Percentiles rank a stretch among this genome's conserved stretches.
Evolutionary conservation across 1,140 invertebrate genomes (phyloP).

Genomic region (Potamilus streckersoni): DNA sequence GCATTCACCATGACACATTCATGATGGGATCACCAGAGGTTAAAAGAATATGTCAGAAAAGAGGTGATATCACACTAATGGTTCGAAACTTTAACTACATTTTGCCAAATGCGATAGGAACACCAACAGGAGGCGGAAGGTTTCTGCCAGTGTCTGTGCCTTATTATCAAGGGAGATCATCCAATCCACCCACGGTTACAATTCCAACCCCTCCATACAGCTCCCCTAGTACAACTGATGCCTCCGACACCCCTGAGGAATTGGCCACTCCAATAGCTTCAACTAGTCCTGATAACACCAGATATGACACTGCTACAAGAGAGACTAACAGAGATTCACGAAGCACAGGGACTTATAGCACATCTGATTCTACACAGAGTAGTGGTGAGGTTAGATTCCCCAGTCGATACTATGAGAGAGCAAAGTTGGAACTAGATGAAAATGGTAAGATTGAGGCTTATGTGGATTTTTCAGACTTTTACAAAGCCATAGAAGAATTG

Average conservation of each 20-base stretch:
- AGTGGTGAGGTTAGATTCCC: constrained; percentile 53
- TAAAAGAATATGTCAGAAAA: constrained; percentile 68
- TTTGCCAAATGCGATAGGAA: constrained; percentile 73
- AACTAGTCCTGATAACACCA: constrained; percentile 21
- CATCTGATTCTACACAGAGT: constrained; percentile 55
- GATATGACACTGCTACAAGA: constrained; percentile 11
- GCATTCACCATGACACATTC: constrained; percentile 85
- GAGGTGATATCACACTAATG: constrained; percentile 86
- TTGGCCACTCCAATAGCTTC: constrained; percentile 18
- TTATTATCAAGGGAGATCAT: constrained; percentile 29
- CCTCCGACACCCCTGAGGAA: constrained; percentile 33
- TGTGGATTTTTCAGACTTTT: constrained; percentile 88
- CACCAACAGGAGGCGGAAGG: constrained; percentile 37
- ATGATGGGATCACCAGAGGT: constrained; percentile 66
- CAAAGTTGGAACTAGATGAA: constrained; percentile 68
- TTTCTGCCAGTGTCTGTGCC: constrained; percentile 40
- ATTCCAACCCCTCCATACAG: constrained; percentile 38
- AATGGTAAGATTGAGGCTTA: constrained; percentile 82
- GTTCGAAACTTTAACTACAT: constrained; percentile 89
- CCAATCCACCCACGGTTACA: constrained; percentile 22
- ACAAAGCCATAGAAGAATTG: constrained; percentile 76
- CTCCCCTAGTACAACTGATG: constrained; percentile 41
- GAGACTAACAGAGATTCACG: constrained; percentile 28
- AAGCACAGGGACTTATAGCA: constrained; percentile 49
- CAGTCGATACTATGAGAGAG: constrained; percentile 45